A percentile compares a stretch with the other conserved stretches of the same genome.
phyloP scores from a whole-genome alignment of 2,113 vertebrate species.

The Paradisaea rubra region DNA sequence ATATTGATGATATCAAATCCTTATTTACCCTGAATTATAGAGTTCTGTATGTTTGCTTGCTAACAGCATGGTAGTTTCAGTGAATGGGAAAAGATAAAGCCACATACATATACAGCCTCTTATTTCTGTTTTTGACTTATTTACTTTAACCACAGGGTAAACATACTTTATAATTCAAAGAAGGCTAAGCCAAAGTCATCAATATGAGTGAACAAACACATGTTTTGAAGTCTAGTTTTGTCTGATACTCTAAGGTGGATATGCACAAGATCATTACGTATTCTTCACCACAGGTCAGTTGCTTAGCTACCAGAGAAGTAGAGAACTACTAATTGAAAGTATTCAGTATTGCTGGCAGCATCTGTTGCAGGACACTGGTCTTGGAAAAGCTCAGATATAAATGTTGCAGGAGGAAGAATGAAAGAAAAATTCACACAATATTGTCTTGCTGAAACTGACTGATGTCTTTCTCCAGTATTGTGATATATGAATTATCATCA shows the following conservation, averaged over 20 bases:
- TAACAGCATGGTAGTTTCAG: not conserved
- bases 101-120: not conserved
- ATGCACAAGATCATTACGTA: slow-evolving; percentile 69
- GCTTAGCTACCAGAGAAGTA: slow-evolving; percentile 76
- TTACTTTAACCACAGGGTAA: not conserved
- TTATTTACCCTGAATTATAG: not conserved
- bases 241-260: slow-evolving; percentile 35
- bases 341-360: slow-evolving; percentile 66
- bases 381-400: slow-evolving; percentile 62
- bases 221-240: slow-evolving; percentile 14
- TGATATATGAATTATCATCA: not conserved
- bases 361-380: slow-evolving; percentile 65
- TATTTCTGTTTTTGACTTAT: not conserved
- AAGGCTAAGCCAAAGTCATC: not conserved
- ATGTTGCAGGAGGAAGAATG: slow-evolving; percentile 18
- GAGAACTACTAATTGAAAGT: slow-evolving; percentile 76
- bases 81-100: not conserved
- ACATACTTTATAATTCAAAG: not conserved
- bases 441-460: not conserved
- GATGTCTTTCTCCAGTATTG: not conserved
- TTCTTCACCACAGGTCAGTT: slow-evolving; percentile 76
- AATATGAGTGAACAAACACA: not conserved
- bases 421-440: slow-evolving; percentile 2
- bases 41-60: not conserved
- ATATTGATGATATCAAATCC: not conserved